Conservation (phyloP, 1,140 invertebrate species). For the Drosophila punjabiensis region DNA sequence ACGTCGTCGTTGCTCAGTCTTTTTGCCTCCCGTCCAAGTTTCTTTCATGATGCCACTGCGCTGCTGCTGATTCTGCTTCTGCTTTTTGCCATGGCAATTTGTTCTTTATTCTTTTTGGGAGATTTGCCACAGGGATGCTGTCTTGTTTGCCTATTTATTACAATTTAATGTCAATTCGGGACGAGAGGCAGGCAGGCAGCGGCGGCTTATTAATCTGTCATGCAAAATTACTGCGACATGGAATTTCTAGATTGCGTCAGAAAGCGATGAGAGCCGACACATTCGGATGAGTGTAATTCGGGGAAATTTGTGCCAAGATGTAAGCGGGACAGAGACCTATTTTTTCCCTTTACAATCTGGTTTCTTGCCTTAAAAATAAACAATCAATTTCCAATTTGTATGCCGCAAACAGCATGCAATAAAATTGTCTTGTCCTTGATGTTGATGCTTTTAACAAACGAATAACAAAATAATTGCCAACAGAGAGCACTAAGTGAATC, state of each 20-base stretch:
- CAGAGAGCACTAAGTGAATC: neutral
- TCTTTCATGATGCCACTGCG: slow-evolving; percentile 16
- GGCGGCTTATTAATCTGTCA: slow-evolving; percentile 54
- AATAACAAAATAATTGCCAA: slow-evolving; percentile 43
- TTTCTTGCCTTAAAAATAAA: slow-evolving; percentile 7
- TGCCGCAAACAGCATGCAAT: neutral
- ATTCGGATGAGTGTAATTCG: slow-evolving; percentile 33
- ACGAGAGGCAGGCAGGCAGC: neutral
- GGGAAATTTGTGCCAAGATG: neutral
- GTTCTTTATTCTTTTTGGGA: slow-evolving; percentile 33
- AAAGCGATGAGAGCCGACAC: slow-evolving; percentile 29
- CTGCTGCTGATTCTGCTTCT: neutral
- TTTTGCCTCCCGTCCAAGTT: slow-evolving; percentile 31
- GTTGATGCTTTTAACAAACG: slow-evolving; percentile 18
- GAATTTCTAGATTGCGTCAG: slow-evolving; percentile 47
- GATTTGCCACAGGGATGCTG: slow-evolving; percentile 33
- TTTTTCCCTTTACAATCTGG: neutral
- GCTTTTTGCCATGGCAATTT: slow-evolving; percentile 48
- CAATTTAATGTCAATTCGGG: slow-evolving; percentile 71
- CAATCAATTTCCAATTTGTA: slow-evolving; percentile 10
- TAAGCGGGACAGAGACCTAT: neutral
- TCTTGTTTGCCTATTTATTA: slow-evolving; percentile 68
- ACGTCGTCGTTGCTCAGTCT: slow-evolving; percentile 60
- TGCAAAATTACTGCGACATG: slow-evolving; percentile 49
- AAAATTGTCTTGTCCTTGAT: slow-evolving; percentile 15